phyloP scores from a whole-genome alignment of 2,113 vertebrate genomes.

The Rhinoptilus africanus region DNA sequence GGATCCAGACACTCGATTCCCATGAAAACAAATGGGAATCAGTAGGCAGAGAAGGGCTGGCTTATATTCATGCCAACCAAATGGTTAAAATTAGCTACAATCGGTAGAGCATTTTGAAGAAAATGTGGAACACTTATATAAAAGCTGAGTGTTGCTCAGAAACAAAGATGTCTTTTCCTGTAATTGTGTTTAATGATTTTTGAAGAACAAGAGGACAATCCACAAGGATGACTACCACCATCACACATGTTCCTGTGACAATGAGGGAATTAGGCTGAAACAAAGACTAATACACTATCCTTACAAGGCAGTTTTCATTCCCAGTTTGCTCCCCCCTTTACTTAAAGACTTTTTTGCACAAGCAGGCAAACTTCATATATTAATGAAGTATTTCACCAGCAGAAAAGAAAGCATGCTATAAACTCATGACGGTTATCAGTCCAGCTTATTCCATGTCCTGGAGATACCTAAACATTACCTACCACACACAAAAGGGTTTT shows the following conservation, averaged over 20 bases:
- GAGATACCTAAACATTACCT: background rate
- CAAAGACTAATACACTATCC: slow-evolving; percentile 4
- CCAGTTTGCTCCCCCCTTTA: background rate
- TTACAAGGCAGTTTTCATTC: slow-evolving; percentile 44
- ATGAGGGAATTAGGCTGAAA: slow-evolving; percentile 21
- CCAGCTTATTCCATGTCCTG: background rate
- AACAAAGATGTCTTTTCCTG: slow-evolving; percentile 52
- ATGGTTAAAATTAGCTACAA: slow-evolving; percentile 45
- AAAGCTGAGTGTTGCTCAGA: slow-evolving; percentile 42
- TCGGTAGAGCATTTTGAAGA: slow-evolving; percentile 33
- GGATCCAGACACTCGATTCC: slow-evolving; percentile 25
- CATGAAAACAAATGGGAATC: slow-evolving; percentile 40
- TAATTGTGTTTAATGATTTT: slow-evolving; percentile 58
- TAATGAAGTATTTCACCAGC: background rate
- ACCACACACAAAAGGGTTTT: background rate
- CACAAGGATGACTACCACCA: slow-evolving; percentile 49
- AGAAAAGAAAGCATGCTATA: background rate
- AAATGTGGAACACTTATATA: slow-evolving; percentile 59
- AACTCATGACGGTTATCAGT: background rate
- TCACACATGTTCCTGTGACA: slow-evolving; percentile 54
- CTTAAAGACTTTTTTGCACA: background rate
- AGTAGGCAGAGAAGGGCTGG: slow-evolving; percentile 4
- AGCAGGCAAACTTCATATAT: background rate
- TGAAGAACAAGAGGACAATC: slow-evolving; percentile 56
- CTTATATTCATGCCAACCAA: slow-evolving; percentile 20